Evolutionary conservation across 2,888 invertebrate species (phyloP).

Genomic region (Hydrotaea cyrtoneurina): DNA sequence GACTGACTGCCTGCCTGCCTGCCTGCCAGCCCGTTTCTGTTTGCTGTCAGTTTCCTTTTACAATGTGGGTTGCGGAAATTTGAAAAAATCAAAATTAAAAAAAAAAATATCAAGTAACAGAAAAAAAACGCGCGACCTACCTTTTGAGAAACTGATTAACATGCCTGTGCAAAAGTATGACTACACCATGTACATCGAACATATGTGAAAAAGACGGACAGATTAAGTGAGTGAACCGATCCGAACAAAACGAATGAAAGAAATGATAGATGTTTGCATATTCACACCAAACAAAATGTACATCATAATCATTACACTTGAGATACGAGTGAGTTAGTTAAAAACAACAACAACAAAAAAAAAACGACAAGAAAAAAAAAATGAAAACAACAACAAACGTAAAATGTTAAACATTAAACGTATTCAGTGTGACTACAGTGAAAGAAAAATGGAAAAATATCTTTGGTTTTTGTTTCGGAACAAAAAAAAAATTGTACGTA

Average conservation of each 20-base stretch:
- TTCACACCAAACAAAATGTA: conserved; percentile 51
- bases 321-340: background rate
- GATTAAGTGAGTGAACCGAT: background rate
- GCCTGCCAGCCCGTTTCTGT: background rate
- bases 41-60: conserved; percentile 9
- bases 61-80: conserved; percentile 65
- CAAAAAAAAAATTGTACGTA: too few relatives aligned
- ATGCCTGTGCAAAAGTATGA: conserved; percentile 27
- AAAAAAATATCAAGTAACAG: conserved; percentile 58
- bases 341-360: too few relatives aligned
- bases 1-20: too few relatives aligned
- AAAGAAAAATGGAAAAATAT: too few relatives aligned
- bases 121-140: conserved; percentile 44
- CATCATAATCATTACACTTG: background rate
- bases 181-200: background rate
- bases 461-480: too few relatives aligned
- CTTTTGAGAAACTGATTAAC: conserved; percentile 29
- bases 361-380: background rate
- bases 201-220: background rate
- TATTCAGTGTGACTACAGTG: conserved; percentile 15
- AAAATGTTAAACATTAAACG: background rate
- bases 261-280: conserved; percentile 47
- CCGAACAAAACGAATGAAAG: background rate
- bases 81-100: conserved; percentile 27
- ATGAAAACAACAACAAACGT: too few relatives aligned